phyloP scores from a whole-genome alignment of 2,888 invertebrate genomes.

The Cheilosia impressa region DNA sequence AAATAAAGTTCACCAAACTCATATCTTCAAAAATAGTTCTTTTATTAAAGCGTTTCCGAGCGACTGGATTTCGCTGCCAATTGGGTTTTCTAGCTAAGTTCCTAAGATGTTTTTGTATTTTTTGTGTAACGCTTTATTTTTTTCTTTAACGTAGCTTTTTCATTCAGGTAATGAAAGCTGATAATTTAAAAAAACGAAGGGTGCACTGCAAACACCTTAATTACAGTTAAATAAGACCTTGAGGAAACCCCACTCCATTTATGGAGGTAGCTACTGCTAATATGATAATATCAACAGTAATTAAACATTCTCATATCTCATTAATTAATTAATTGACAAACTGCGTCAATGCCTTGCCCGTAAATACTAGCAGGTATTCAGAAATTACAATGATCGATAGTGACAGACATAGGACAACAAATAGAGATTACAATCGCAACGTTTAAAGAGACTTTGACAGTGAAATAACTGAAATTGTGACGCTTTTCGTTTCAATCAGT shows the following conservation, averaged over 20 bases:
- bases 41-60: too few species aligned
- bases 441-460: constrained; percentile 32
- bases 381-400: constrained; percentile 43
- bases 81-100: too few species aligned
- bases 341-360: constrained; percentile 37
- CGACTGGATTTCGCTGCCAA: too few species aligned
- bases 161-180: too few species aligned
- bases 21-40: too few species aligned
- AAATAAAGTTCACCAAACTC: too few species aligned
- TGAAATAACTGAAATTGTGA: constrained; percentile 30
- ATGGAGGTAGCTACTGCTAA: background rate
- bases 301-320: constrained; percentile 27
- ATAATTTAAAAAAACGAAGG: too few species aligned
- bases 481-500: constrained; percentile 30
- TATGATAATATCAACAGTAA: constrained; percentile 19
- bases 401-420: background rate
- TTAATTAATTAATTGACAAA: constrained; percentile 42
- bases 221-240: background rate
- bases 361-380: background rate
- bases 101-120: too few species aligned
- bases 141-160: too few species aligned
- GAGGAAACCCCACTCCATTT: constrained; percentile 7
- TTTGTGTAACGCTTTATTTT: too few species aligned
- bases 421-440: constrained; percentile 41
- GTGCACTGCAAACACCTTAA: background rate